A percentile compares a stretch with the other conserved stretches of the same genome.
Evolutionary conservation across 2,113 vertebrate species (phyloP).

Genomic region (Lucifuga dentata): DNA sequence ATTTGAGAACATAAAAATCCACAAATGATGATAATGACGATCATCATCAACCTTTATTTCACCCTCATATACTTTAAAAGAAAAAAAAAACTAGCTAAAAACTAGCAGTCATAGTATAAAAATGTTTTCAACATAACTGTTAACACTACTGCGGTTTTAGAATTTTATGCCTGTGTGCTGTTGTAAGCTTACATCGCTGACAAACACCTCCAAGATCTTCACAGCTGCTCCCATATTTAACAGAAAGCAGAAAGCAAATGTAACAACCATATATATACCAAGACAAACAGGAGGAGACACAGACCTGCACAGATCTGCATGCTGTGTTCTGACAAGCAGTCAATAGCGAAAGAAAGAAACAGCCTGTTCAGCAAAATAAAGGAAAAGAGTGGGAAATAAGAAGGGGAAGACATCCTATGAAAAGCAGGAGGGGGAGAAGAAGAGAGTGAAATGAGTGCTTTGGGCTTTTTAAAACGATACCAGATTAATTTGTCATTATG

Average conservation of each 20-base stretch:
- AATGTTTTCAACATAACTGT: too few relatives aligned
- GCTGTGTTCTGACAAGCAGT: slow-evolving; percentile 31
- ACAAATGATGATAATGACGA: too few relatives aligned
- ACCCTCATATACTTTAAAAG: too few relatives aligned
- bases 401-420: slow-evolving; percentile 10
- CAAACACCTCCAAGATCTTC: background rate
- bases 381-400: slow-evolving; percentile 10
- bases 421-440: slow-evolving; percentile 10
- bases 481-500: slow-evolving; percentile 65
- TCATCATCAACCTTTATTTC: too few relatives aligned
- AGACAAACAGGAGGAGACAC: background rate
- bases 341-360: slow-evolving; percentile 41
- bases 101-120: too few relatives aligned
- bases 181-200: background rate
- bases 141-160: too few relatives aligned
- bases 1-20: too few relatives aligned
- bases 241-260: background rate
- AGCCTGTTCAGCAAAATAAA: slow-evolving; percentile 53
- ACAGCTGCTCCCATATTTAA: background rate
- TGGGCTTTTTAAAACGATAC: slow-evolving; percentile 51
- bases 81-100: too few relatives aligned
- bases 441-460: slow-evolving; percentile 31
- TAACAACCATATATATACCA: background rate
- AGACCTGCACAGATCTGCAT: slow-evolving; percentile 3
- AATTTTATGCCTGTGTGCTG: too few relatives aligned